Evolutionary conservation across 2,113 vertebrate genomes (phyloP), one percentile per base, ranked within the genome.

Genomic region (Chionis minor): DNA sequence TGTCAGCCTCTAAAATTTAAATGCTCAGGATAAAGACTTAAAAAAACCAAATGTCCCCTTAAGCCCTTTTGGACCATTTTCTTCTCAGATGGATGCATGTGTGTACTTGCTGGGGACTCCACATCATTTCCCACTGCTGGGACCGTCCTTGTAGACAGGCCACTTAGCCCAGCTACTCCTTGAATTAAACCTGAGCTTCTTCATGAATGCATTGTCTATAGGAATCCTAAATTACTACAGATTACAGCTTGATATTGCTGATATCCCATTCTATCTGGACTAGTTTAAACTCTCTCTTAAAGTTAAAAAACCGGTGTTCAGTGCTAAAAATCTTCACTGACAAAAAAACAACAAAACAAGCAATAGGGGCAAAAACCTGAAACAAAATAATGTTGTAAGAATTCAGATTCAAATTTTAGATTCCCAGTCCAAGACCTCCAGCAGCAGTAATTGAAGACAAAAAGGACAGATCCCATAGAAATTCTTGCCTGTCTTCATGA

Each of bases 1-100:
- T 52, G 75, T 40, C 52, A 77, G 70, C 20, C 61, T 91, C 20
- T 94, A 81, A 86, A 89, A 81, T 59, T 51, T 27, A 96, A 75
- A 94, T 63, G 15, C 6, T 51, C 38, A 63, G 38, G 62, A 62
- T 72, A 85, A 88, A 88, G 14, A 49, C 63, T 58, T 54, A 2
- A n/a, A 62, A 15, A 35, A 49, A 58, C 1, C 28, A 69, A 56
- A 67, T 33, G 47, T 49, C 12, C 66, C n/a, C 61, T 47, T 81
- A 71, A 90, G 42, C 2, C 16, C 42, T 86, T 80, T 19, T 51
- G 71, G 63, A 74, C 45, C 16, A 84, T 81, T 71, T 85, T 35
- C 33, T 74, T 42, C 88, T 65, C 30, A 26, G 33, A 10, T 49
- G 40, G 40, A n/a, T 67, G 24, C 6, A 30, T 24, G 47, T 1